Percentiles rank a stretch among this genome's conserved stretches.
phyloP scores from a whole-genome alignment of 2,888 invertebrate species.

The Cryptocheilus praepositus region DNA sequence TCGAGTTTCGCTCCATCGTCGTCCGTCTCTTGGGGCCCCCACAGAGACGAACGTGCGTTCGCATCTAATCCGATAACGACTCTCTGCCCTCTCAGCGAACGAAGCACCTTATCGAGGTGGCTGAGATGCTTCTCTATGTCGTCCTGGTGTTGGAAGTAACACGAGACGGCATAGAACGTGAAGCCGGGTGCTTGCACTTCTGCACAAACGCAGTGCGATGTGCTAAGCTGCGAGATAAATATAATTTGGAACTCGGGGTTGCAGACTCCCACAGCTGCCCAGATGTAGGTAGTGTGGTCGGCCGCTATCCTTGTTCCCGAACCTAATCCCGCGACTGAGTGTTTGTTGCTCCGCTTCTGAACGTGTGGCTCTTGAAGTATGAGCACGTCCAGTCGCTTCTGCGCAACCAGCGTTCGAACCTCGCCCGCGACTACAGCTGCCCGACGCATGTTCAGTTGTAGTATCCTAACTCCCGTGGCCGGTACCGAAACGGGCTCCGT shows the following conservation, averaged over 20 bases:
- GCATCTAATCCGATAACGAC: background rate
- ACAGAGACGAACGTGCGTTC: background rate
- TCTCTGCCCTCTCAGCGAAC: background rate
- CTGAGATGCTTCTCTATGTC: no score
- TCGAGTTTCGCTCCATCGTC: background rate
- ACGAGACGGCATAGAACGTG: background rate
- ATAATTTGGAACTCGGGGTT: background rate
- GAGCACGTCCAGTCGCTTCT: no score
- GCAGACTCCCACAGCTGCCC: background rate
- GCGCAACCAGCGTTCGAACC: no score
- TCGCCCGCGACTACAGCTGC: no score
- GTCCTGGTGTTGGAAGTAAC: conserved; percentile 1
- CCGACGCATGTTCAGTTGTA: no score
- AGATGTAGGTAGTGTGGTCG: background rate
- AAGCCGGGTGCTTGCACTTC: background rate
- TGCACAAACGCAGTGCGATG: background rate
- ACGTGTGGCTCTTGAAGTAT: background rate
- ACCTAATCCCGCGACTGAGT: background rate
- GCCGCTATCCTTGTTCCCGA: background rate
- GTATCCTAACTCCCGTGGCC: no score
- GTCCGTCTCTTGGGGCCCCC: background rate
- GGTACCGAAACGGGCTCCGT: no score
- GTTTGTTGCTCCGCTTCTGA: background rate
- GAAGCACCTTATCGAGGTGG: background rate
- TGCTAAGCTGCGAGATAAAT: background rate